Evolutionary conservation across 2,888 invertebrate species (phyloP), one percentile per base, ranked within the genome.

Genomic region (Drosophila sordidula): DNA sequence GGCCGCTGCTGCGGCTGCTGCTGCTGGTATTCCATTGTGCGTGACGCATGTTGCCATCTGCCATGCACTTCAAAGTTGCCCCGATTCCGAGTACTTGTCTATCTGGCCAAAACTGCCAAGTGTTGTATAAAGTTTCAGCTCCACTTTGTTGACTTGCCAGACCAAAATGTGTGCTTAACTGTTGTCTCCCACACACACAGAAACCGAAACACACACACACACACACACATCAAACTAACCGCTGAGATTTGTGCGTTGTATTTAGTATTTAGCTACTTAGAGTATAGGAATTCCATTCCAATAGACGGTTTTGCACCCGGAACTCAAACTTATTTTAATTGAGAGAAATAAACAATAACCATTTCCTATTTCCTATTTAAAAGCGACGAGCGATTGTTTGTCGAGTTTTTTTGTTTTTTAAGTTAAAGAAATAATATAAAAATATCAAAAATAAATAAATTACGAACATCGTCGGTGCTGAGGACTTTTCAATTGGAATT

Each of bases 141-240:
- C 77, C 75, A 81, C 81, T 80, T 83, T 81, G 81, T 81, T 77
- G 80, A 83, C 80, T 80, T 80, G 74, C 54, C 66, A 57, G 66
- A 70, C 63, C 76, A 44, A 70, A 75, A 62, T 78, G 75, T 80
- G 75, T 78, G 81, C 78, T 67, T 64, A 69, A 61, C 64, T 59
- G 61, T 67, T 57, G 61, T 72, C 51, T 55, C 9, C 26, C 54
- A 42, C 52, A 22, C 38, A 29, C 38, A 34, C 34, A 47, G 12
- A 36, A 39, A 54, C 6, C n/a, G 4, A 34, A 34, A 12, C n/a
- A n/a, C 16, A 38, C 36, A 47, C 32, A 46, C 16, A 16, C n/a
- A 18, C 1, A 18, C 18, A 38, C 14, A 41, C 25, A 52, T 12
- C 34, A 22, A 45, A 50, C 50, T 47, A 38, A 26, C 29, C 36